Base-by-base conservation (phyloP, 1,140 invertebrate genomes). In the Tigriopus japonicus region DNA sequence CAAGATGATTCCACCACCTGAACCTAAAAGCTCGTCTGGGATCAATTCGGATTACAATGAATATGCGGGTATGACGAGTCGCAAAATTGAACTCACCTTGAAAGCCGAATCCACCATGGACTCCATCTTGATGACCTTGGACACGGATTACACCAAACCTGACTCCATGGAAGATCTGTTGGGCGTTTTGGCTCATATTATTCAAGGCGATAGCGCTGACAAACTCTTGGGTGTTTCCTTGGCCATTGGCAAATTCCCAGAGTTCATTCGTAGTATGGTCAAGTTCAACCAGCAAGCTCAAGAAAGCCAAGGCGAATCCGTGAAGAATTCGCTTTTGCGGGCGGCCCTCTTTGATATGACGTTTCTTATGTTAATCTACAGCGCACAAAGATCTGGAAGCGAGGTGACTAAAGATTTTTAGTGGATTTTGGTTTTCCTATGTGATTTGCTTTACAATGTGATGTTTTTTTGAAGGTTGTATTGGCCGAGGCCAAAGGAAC, bases 331-430 rank as follows among this genome's bases (percentile, higher is more conserved):
- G 6, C 51, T 42, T 51, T 21, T 53, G n/a, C 19, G 59, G 14
- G 59, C 59, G 23, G 59, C 59, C n/a, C 51, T 61, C 10, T 61
- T 61, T 54, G 59, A 61, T 53, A 54, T 61, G 15, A 61, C 59
- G 14, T 61, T 61, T 41, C 51, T 61, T 1, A 61, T 61, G 59
- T 40, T 61, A 3, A 45, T 53, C 21, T 40, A 61, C 15, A 19
- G 19, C n/a, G 59, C 51, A 6, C 59, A 61, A 41, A 3, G 42
- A 7, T 61, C 51, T 6, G 52, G 52, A 28, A 54, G 52, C 35
- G 52, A 54, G 52, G 52, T 54, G 17, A 23, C 3, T 21, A 17
- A 10, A 17, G 45, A 6, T 6, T 15, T 12, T 6, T 49, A 49
- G 21, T 17, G 2, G 51, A 23, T 5, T 6, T 3, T n/a, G 17